Base-by-base conservation (phyloP, 2,113 vertebrate species). In the Lophotis ruficrista region DNA sequence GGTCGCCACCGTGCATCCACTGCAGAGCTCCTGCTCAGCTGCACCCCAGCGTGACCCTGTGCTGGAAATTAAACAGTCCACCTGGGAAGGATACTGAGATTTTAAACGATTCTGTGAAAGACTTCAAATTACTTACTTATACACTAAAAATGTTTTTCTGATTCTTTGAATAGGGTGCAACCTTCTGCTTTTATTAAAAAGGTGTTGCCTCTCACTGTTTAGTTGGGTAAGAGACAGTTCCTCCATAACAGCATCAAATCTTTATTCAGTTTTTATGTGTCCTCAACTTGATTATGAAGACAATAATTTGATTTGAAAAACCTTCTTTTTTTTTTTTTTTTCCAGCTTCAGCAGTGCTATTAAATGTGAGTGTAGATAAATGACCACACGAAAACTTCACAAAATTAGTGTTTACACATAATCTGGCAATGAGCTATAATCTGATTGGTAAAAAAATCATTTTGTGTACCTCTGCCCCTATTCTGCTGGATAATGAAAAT, bases 361-460 rank as follows among this genome's bases (percentile, higher is more conserved):
- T 97, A 96, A 89, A 93, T 51, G 51, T 95, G 93, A 72, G 93
- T 97, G 97, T 97, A 98, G 98, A 98, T 98, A 98, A 98, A 98
- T 98, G 98, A 98, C 98, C 98, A 97, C 96, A 98, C 15, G 92
- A 98, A 98, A 98, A 98, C 98, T 98, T 98, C 98, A 98, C 98
- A 98, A 97, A 98, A 98, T 98, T 98, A 98, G 98, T 95, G 97
- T 98, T 98, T 98, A 97, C 97, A 98, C 97, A 95, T 98, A 98
- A 98, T 98, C 98, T 98, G 97, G 97, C 98, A 98, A 98, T 95
- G 97, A 98, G 96, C 97, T 98, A 95, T 98, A 98, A 98, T 98
- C 98, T 98, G 98, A 98, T 98, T 98, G 98, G 98, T 98, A 98
- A 98, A 98, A 98, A 98, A 98, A 98, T 98, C 97, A 98, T 98